Conservation (phyloP, 2,797 vertebrate genomes). For the Mionectes olivaceus region DNA sequence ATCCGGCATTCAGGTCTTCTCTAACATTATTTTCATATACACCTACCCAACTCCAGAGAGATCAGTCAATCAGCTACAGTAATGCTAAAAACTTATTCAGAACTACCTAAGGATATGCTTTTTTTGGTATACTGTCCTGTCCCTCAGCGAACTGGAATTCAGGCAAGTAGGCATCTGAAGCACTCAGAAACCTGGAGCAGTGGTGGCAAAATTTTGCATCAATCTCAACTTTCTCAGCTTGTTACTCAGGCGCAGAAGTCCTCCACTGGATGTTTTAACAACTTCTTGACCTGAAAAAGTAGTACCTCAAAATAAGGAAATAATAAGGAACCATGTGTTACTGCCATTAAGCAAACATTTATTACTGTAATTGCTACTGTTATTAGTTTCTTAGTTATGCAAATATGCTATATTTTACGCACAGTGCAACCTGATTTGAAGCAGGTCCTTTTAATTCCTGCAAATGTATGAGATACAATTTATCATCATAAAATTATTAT, state of each 20-base stretch:
- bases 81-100: not conserved
- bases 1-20: not conserved
- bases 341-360: not conserved
- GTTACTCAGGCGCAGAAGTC: not conserved
- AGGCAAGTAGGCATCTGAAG: not conserved
- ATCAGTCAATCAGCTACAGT: not conserved
- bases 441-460: not conserved
- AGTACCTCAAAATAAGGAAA: rapidly evolving
- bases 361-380: not conserved
- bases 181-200: not conserved
- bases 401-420: not conserved
- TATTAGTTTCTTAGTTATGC: not conserved
- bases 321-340: not conserved
- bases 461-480: not conserved
- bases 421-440: not conserved
- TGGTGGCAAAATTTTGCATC: not conserved
- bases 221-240: not conserved
- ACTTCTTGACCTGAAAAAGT: not conserved
- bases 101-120: not conserved
- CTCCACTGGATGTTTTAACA: not conserved
- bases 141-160: not conserved
- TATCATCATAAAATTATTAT: not conserved
- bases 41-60: not conserved
- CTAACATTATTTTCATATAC: not conserved
- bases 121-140: not conserved